Evolutionary conservation across 2,797 vertebrate species (phyloP).

Genomic region (Pelochelys cantorii): DNA sequence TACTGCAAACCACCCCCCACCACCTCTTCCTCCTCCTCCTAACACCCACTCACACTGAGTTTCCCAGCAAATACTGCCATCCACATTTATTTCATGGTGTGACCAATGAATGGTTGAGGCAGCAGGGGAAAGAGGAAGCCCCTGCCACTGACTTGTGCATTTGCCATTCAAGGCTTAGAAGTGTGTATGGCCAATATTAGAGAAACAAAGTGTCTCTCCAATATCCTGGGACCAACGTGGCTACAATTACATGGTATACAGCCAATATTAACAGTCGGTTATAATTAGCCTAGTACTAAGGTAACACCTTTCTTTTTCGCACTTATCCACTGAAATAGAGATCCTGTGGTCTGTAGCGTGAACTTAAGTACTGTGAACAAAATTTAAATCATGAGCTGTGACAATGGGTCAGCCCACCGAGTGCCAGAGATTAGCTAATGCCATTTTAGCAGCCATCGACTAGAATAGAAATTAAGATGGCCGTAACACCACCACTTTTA

Average conservation of each 20-base stretch:
- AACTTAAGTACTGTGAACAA: background rate
- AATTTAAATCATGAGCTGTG: background rate
- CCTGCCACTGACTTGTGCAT: background rate
- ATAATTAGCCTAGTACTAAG: rapidly evolving
- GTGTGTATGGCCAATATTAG: background rate
- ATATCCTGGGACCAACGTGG: background rate
- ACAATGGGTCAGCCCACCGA: background rate
- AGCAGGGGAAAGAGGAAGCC: background rate
- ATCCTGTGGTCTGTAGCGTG: rapidly evolving
- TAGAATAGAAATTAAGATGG: background rate
- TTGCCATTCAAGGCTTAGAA: background rate
- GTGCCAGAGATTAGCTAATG: background rate
- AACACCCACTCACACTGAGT: background rate
- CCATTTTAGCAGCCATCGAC: background rate
- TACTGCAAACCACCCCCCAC: background rate
- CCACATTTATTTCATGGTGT: background rate
- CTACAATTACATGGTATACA: background rate
- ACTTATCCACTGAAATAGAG: background rate
- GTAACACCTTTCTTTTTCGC: background rate
- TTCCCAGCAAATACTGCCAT: background rate
- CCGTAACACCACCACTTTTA: background rate
- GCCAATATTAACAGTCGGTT: rapidly evolving
- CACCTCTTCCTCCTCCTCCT: background rate
- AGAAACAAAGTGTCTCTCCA: background rate
- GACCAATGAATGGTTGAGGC: background rate